A percentile compares a stretch with the other conserved stretches of the same genome.
These are phyloP conservation scores for Choristoneura fumiferana DNA, from an alignment of 1,140 invertebrate species.

Conservation along the genomic window DNA sequence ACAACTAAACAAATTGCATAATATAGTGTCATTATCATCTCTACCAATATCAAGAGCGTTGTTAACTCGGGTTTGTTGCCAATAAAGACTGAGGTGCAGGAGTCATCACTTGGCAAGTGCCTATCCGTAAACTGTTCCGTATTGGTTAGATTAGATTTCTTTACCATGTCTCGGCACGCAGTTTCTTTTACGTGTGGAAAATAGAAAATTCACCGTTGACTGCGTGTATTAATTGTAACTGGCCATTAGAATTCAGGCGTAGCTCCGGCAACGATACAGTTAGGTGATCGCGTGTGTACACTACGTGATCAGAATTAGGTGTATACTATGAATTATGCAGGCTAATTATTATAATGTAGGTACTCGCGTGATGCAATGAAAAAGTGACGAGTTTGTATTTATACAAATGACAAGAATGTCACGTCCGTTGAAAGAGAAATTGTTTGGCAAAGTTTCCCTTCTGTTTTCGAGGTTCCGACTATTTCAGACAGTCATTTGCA, in stretches of 20 bases:
- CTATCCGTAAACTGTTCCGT: slow-evolving; percentile 33
- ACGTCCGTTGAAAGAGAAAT: slow-evolving; percentile 47
- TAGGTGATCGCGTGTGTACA: slow-evolving; percentile 61
- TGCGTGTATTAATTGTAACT: slow-evolving; percentile 72
- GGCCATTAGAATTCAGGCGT: slow-evolving; percentile 69
- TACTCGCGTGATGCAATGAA: slow-evolving; percentile 51
- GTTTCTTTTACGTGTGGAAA: slow-evolving; percentile 77
- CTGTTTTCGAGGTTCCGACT: slow-evolving; percentile 18
- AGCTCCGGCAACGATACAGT: slow-evolving; percentile 65
- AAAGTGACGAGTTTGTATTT: slow-evolving; percentile 35
- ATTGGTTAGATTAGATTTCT: slow-evolving; percentile 54
- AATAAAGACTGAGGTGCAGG: background rate
- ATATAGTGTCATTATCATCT: slow-evolving; percentile 6
- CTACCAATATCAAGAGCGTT: slow-evolving; percentile 8
- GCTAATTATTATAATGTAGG: slow-evolving; percentile 49
- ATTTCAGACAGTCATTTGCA: slow-evolving; percentile 11
- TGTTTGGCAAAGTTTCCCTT: slow-evolving; percentile 40
- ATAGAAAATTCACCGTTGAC: slow-evolving; percentile 76
- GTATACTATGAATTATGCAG: slow-evolving; percentile 45
- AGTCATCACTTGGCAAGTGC: background rate
- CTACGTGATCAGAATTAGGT: slow-evolving; percentile 62
- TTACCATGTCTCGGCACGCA: slow-evolving; percentile 53
- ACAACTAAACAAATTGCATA: slow-evolving; percentile 14
- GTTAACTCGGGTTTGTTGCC: no score
- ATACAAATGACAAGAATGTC: slow-evolving; percentile 25